Percentiles rank a stretch among this genome's conserved stretches.
Evolutionary conservation across 2,888 invertebrate species (phyloP).

Genomic region (Epirrhoe alternata): DNA sequence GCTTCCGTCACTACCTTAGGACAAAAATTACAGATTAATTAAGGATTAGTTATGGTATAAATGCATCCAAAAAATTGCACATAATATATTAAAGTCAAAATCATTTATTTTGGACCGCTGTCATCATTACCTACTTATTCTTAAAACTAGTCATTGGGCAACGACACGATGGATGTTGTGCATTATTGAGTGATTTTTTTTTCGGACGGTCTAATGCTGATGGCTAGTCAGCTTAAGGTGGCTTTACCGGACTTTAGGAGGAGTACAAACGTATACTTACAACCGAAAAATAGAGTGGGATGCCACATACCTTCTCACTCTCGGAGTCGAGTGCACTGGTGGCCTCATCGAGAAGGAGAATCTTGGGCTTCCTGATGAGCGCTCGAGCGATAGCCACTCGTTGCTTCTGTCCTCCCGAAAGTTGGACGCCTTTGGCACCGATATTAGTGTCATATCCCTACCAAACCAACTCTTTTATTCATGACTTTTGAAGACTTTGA

Average conservation of each 20-base stretch:
- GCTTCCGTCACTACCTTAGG: constrained; percentile 92
- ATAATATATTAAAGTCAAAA: too few relatives aligned
- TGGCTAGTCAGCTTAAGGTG: too few relatives aligned
- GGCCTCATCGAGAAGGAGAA: constrained; percentile 88
- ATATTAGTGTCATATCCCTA: constrained; percentile 89
- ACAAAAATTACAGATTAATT: neutral
- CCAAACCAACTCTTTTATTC: neutral
- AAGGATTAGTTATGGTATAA: too few relatives aligned
- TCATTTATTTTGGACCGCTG: too few relatives aligned
- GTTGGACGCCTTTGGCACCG: constrained; percentile 88
- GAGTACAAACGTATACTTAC: neutral
- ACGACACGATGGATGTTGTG: too few relatives aligned
- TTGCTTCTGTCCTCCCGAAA: constrained; percentile 92
- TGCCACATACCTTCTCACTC: constrained; percentile 85
- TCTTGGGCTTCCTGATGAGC: constrained; percentile 86
- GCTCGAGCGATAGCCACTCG: constrained; percentile 90
- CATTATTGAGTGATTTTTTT: too few relatives aligned
- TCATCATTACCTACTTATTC: too few relatives aligned
- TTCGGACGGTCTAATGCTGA: too few relatives aligned
- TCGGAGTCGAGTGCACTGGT: constrained; percentile 88
- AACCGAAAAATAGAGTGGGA: neutral
- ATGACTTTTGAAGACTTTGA: too few relatives aligned
- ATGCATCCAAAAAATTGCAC: too few relatives aligned
- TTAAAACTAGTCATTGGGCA: too few relatives aligned
- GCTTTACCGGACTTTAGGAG: too few relatives aligned